Base-by-base conservation (phyloP, 2,113 vertebrate genomes). In the Acrocephalus kingi region DNA sequence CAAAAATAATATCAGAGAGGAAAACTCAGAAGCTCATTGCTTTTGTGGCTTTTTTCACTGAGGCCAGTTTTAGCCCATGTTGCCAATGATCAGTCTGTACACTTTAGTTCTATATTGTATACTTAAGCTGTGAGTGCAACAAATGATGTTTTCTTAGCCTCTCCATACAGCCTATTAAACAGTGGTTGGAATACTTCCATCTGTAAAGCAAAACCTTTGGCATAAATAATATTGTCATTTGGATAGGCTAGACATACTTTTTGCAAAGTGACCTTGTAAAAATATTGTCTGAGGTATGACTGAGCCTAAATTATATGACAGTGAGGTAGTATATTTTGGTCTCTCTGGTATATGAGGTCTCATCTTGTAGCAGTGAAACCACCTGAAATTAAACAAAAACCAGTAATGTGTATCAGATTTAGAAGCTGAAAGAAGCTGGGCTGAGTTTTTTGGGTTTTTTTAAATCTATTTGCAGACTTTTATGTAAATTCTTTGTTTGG, bases 221-320 rank as follows among this genome's bases (percentile, higher is more conserved):
- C 98, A 98, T 98, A 98, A 98, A 98, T 97, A 98, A 98, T 98
- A 98, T 96, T 98, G 98, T 98, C 97, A 97, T 98, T 98, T 98
- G 97, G 97, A 97, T 95, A 97, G 97, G 96, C 97, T 97, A 98
- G 97, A 98, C 98, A 97, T 98, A 96, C 95, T 97, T 97, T 97
- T 95, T 93, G 96, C 97, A 97, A 98, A 98, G 97, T 98, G 97
- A 97, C 97, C 97, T 98, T 98, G 97, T 98, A 95, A 98, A 98
- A 98, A 98, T 98, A 98, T 98, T 98, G 97, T 98, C 97, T 97
- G 98, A 97, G 97, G 97, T 97, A 98, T 97, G 97, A 97, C 96
- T 97, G 97, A 97, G 93, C 91, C 96, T 98, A 97, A 98, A 98
- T 98, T 98, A 97, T 97, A 97, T 97, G 97, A 98, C 96, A 97